phyloP scores from a whole-genome alignment of 2,888 invertebrate species.

The Pilophorus perplexus region DNA sequence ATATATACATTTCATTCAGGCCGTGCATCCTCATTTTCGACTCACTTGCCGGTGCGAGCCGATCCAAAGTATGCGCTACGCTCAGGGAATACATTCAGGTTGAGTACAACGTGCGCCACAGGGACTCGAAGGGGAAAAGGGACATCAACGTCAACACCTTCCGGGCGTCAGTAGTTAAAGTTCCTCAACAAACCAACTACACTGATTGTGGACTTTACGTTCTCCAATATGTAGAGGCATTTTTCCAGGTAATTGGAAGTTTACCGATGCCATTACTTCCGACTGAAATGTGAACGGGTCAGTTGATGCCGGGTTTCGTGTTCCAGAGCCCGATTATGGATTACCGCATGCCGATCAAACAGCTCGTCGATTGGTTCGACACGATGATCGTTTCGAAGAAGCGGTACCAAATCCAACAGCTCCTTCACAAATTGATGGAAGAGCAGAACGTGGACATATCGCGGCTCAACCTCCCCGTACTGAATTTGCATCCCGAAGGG shows the following conservation, averaged over 20 bases:
- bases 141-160: constrained; percentile 79
- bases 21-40: constrained; percentile 95
- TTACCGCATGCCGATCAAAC: constrained; percentile 78
- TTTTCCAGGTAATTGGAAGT: constrained; percentile 69
- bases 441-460: constrained; percentile 66
- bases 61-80: constrained; percentile 82
- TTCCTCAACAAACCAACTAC: constrained; percentile 97
- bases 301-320: too few species aligned
- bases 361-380: constrained; percentile 77
- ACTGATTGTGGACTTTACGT: constrained; percentile 95
- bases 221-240: constrained; percentile 93
- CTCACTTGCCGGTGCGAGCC: constrained; percentile 76
- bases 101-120: constrained; percentile 73
- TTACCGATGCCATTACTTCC: background rate
- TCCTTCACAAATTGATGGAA: constrained; percentile 72
- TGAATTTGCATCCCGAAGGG: constrained; percentile 44
- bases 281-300: too few species aligned
- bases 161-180: constrained; percentile 81
- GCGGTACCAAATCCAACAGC: constrained; percentile 77
- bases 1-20: too few species aligned
- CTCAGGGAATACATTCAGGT: constrained; percentile 87
- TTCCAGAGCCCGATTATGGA: constrained; percentile 76
- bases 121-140: constrained; percentile 56
- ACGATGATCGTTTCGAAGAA: constrained; percentile 79
- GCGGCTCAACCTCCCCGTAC: constrained; percentile 59